Conservation (phyloP, 2,888 invertebrate species). For the Philereme vetulata region DNA sequence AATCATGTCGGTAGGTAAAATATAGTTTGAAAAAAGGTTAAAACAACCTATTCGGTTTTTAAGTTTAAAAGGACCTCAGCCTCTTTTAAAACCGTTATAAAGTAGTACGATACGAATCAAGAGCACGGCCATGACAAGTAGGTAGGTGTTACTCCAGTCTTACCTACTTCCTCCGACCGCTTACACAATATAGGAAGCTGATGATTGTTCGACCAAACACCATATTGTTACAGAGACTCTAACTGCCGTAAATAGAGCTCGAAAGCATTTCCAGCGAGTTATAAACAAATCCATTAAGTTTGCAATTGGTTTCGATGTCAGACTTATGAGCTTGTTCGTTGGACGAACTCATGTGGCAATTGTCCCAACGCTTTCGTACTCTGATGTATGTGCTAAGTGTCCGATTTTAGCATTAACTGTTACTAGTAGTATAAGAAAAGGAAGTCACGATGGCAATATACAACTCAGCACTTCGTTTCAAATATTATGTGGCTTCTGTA, state of each 20-base stretch:
- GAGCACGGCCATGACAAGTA: too few species aligned
- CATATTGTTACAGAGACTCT: slow-evolving; percentile 10
- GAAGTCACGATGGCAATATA: too few species aligned
- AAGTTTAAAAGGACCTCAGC: too few species aligned
- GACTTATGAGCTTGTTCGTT: slow-evolving; percentile 9
- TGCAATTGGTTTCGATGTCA: slow-evolving; percentile 41
- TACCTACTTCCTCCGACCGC: slow-evolving; percentile 14
- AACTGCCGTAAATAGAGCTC: slow-evolving; percentile 25
- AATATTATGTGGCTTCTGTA: too few species aligned
- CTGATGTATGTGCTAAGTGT: neutral
- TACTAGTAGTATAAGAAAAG: too few species aligned
- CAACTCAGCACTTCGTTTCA: too few species aligned
- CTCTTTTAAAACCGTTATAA: too few species aligned
- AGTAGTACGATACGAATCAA: too few species aligned
- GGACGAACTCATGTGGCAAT: neutral
- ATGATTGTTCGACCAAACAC: slow-evolving; percentile 47
- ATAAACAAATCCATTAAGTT: slow-evolving; percentile 53
- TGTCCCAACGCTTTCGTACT: neutral
- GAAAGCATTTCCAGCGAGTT: slow-evolving; percentile 42
- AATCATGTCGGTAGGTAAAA: too few species aligned
- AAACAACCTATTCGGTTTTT: too few species aligned
- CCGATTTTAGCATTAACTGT: neutral
- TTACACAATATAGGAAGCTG: slow-evolving; percentile 34
- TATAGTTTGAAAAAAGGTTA: too few species aligned
- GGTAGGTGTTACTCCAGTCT: slow-evolving; percentile 1